Evolutionary conservation across 1,140 invertebrate genomes (phyloP), one percentile per base, ranked within the genome.

Genomic region (Hylaeus volcanicus): DNA sequence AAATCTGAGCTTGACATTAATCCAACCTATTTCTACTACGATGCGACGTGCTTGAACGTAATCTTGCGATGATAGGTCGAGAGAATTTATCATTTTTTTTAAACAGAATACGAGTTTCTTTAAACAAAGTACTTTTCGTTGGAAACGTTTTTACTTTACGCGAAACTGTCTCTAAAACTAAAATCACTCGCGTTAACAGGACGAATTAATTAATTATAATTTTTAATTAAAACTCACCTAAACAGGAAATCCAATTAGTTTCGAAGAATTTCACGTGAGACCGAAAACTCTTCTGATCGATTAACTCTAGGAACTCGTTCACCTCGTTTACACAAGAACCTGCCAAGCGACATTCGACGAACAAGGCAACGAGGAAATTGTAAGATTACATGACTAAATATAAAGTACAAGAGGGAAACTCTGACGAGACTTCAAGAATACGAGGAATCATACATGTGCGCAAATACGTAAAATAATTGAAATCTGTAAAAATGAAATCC

Each of bases 281-380:
- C 48, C 53, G 70, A 51, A 79, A 65, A 74, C 45, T 12, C 11
- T 56, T 60, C 8, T 43, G 58, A 78, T 37, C 69, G 51, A 65
- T 65, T 58, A 37, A 65, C 48, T 64, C 48, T 8, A 48, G 60
- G n/a, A 79, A 74, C 70, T 55, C 1, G 77, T 74, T 65, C 69
- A 73, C 61, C 77, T 74, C 65, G 60, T 55, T 64, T 43, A 58
- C 14, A 60, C n/a, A 5, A 39, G 14, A n/a, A 56, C 26, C 56
- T 11, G 5, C 15, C 66, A 5, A 43, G 26, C n/a, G 39, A 58
- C 26, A 63, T 63, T 78, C 58, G n/a, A 61, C 56, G 15, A 61
- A 70, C 26, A 78, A 11, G 48, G 45, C 45, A 70, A 61, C 45
- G n/a, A 48, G 45, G 43, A 69, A 60, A 69, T 48, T 41, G 5